Evolutionary conservation across 2,888 invertebrate species (phyloP).

Genomic region (Drosophila meridionalis): DNA sequence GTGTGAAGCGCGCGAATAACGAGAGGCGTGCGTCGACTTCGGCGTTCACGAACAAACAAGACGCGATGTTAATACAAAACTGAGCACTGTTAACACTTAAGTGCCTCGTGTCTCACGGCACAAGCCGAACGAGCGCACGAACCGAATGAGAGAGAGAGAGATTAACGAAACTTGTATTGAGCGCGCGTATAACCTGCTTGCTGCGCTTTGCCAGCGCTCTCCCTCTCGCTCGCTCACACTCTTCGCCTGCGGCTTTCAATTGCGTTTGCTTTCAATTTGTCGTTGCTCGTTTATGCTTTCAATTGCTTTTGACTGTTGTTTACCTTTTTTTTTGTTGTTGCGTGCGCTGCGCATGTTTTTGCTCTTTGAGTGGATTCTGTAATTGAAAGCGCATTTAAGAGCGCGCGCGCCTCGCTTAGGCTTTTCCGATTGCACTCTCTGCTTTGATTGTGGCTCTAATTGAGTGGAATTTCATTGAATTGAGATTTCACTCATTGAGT

Average conservation of each 20-base stretch:
- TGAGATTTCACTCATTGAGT: neutral
- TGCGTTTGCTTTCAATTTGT: conserved; percentile 40
- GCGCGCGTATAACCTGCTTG: conserved; percentile 17
- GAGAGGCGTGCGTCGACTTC: conserved; percentile 71
- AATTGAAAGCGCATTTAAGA: conserved; percentile 20
- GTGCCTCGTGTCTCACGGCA: conserved; percentile 15
- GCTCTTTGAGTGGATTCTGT: conserved; percentile 10
- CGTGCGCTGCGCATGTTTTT: conserved; percentile 24
- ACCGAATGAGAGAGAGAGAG: neutral
- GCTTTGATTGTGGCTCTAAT: neutral
- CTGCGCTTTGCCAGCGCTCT: conserved; percentile 10
- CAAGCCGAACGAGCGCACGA: conserved; percentile 27
- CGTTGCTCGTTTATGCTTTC: conserved; percentile 32
- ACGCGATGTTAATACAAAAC: conserved; percentile 35
- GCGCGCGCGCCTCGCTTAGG: neutral
- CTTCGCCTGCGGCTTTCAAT: conserved; percentile 40
- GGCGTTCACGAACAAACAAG: conserved; percentile 65
- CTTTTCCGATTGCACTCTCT: neutral
- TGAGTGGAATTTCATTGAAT: conserved; percentile 6
- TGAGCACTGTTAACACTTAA: conserved; percentile 47
- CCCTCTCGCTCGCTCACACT: neutral
- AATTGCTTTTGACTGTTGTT: conserved; percentile 48
- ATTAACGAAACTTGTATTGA: conserved; percentile 21
- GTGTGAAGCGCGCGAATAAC: conserved; percentile 70
- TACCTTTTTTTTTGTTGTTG: conserved; percentile 49